A percentile compares a stretch with the other conserved stretches of the same genome.
These are phyloP conservation scores for Nematopogon swammerdamellus DNA, from an alignment of 2,888 invertebrate species.

Conservation along the genomic window DNA sequence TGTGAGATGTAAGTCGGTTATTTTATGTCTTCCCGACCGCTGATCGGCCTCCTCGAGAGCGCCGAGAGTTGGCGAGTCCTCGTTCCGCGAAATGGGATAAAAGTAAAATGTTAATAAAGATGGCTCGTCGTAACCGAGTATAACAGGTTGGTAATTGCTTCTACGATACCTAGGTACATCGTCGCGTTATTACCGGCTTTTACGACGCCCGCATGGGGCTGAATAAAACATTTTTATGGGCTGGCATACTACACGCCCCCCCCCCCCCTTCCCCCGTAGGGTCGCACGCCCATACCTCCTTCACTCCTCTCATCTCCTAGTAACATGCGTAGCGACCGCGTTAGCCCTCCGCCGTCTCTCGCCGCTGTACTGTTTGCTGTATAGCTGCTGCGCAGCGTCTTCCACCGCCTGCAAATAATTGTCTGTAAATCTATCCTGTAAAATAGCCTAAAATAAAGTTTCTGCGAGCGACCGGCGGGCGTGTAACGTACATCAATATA, in stretches of 20 bases:
- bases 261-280: not conserved
- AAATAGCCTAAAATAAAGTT: too few species aligned
- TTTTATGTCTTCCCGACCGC: conserved; percentile 14
- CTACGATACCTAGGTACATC: conserved; percentile 49
- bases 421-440: too few species aligned
- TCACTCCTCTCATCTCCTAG: too few species aligned
- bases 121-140: conserved; percentile 56
- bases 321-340: too few species aligned
- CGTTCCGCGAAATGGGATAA: conserved; percentile 50
- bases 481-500: too few species aligned
- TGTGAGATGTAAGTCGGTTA: not conserved
- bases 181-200: conserved; percentile 55
- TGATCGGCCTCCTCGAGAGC: conserved; percentile 22
- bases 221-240: conserved; percentile 54
- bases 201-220: conserved; percentile 55
- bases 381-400: too few species aligned
- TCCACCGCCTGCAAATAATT: too few species aligned
- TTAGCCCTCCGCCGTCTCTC: too few species aligned
- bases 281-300: not conserved
- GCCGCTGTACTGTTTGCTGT: too few species aligned
- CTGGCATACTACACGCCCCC: conserved; percentile 22
- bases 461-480: too few species aligned
- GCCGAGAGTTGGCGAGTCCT: conserved; percentile 24
- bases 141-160: conserved; percentile 58
- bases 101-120: conserved; percentile 56